These are phyloP conservation scores for Poliocrania exsul DNA, from an alignment of 2,797 vertebrate genomes.

Conservation along the genomic window DNA sequence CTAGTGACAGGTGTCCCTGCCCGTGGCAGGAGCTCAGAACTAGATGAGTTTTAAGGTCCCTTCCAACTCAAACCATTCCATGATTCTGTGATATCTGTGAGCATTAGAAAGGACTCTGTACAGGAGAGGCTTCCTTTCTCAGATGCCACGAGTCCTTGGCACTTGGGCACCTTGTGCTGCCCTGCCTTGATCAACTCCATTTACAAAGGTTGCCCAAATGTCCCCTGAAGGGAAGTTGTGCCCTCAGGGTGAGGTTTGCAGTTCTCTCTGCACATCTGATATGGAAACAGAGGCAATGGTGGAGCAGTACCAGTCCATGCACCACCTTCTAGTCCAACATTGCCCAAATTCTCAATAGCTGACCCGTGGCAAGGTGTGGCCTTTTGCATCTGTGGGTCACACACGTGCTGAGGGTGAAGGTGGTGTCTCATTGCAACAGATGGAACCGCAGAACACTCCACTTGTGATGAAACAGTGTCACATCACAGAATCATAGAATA, in stretches of 20 bases:
- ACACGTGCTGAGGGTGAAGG: neutral
- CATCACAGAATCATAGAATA: neutral
- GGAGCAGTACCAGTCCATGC: neutral
- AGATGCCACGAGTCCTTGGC: neutral
- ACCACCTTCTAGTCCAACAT: accelerated
- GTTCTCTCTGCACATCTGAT: neutral
- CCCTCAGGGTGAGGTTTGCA: neutral
- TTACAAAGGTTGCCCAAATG: neutral
- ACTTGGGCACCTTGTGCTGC: neutral
- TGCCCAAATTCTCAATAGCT: neutral
- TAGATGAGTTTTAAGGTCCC: neutral
- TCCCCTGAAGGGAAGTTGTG: neutral
- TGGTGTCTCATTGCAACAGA: accelerated
- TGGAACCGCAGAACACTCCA: no score
- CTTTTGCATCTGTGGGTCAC: neutral
- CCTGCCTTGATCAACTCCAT: neutral
- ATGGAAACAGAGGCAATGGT: neutral
- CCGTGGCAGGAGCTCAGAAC: neutral
- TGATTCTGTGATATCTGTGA: neutral
- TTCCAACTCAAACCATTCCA: neutral
- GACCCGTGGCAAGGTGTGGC: neutral
- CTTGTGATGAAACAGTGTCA: neutral
- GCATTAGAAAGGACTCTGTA: neutral
- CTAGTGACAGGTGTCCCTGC: neutral
- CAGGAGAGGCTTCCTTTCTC: neutral